A percentile compares a stretch with the other conserved stretches of the same genome.
phyloP scores from a whole-genome alignment of 1,140 invertebrate species.

The Hermatobates lingyangjiaoensis region DNA sequence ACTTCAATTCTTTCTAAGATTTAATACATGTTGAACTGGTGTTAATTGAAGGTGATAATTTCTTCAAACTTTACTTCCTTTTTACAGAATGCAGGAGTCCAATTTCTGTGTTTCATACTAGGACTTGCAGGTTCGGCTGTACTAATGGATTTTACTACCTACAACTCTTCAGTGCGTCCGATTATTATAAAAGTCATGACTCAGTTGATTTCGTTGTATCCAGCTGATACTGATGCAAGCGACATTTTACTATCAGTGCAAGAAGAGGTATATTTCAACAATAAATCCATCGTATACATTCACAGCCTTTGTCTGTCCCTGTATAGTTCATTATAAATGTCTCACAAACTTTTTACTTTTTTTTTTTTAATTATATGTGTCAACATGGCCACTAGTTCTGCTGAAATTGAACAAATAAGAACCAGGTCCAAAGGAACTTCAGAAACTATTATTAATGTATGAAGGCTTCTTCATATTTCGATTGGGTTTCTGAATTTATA shows the following conservation, averaged over 20 bases:
- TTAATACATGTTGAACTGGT: not conserved
- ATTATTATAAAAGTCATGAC: slow-evolving; percentile 45
- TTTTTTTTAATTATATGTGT: no score
- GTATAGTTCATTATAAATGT: not conserved
- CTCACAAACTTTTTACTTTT: no score
- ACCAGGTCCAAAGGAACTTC: no score
- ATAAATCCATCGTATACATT: not conserved
- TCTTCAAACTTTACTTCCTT: slow-evolving; percentile 7
- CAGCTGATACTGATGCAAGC: slow-evolving; percentile 37
- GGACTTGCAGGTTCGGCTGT: slow-evolving; percentile 55
- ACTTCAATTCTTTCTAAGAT: no score
- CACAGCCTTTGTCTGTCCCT: not conserved
- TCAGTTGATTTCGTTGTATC: slow-evolving; percentile 50
- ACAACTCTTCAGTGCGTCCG: slow-evolving; percentile 55
- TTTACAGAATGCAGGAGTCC: slow-evolving; percentile 45
- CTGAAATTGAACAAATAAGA: no score
- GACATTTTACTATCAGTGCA: slow-evolving; percentile 55
- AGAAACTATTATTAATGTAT: no score
- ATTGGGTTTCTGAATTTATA: no score
- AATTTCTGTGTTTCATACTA: slow-evolving; percentile 45
- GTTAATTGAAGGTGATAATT: not conserved
- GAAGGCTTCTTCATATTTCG: no score
- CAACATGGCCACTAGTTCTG: no score
- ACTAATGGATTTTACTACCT: slow-evolving; percentile 55
- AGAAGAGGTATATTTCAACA: slow-evolving; percentile 46